Conservation (phyloP, 2,797 vertebrate species). For the Muscicapa comitata region DNA sequence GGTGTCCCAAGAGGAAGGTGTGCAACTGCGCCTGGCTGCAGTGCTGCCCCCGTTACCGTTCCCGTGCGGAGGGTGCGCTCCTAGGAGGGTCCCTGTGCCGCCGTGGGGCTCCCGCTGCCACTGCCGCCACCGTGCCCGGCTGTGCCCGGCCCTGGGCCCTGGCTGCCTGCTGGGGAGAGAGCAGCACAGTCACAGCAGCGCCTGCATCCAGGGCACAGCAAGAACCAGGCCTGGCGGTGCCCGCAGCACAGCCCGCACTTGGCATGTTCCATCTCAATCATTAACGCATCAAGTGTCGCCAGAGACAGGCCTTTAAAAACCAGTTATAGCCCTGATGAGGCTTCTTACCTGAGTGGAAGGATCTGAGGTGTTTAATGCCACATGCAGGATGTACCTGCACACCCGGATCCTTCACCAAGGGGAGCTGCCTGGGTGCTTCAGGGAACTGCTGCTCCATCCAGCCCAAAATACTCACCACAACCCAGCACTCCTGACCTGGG, state of each 20-base stretch:
- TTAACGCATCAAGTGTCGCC: constrained; percentile 81
- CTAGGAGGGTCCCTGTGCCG: neutral
- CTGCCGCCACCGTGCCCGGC: neutral
- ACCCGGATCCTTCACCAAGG: neutral
- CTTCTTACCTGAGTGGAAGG: neutral
- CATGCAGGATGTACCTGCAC: neutral
- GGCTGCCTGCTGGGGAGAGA: neutral
- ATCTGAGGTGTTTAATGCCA: neutral
- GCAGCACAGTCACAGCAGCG: accelerated
- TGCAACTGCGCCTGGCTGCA: neutral
- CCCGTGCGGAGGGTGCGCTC: accelerated
- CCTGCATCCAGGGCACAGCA: neutral
- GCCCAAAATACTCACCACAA: accelerated
- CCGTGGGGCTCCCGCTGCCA: neutral
- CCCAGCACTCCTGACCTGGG: neutral
- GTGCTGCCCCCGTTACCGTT: neutral
- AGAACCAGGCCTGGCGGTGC: neutral
- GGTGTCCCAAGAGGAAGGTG: neutral
- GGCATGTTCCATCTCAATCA: constrained; percentile 72
- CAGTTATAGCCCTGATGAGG: constrained; percentile 69
- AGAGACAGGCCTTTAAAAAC: constrained; percentile 78
- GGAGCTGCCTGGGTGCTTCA: neutral
- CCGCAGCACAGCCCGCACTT: constrained; percentile 74
- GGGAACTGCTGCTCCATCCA: neutral
- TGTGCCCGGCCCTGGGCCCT: neutral